Evolutionary conservation across 2,113 vertebrate genomes (phyloP).

Genomic region (Nyctereutes procyonoides): DNA sequence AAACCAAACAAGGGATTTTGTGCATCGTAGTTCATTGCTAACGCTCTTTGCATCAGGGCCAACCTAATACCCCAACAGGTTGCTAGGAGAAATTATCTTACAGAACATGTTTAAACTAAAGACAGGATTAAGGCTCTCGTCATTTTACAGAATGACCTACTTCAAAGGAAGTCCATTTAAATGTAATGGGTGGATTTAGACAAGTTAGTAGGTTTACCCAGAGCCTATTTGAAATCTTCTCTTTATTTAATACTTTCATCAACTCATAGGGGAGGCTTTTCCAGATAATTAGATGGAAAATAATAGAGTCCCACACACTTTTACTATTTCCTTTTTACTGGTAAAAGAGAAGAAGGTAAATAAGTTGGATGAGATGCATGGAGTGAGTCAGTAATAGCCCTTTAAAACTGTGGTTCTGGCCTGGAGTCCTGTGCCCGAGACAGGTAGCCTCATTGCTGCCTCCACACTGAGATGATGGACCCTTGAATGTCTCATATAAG

Average conservation of each 20-base stretch:
- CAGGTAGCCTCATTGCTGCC: background rate
- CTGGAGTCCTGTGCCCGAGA: background rate
- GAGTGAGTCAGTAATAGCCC: background rate
- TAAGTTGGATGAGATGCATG: background rate
- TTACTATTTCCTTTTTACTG: slow-evolving; percentile 37
- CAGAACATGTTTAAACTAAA: slow-evolving; percentile 22
- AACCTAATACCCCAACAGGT: slow-evolving; percentile 33
- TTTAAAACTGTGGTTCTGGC: background rate
- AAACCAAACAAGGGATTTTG: slow-evolving; percentile 18
- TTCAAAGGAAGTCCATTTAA: slow-evolving; percentile 58
- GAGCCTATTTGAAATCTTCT: slow-evolving; percentile 48
- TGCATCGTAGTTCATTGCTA: background rate
- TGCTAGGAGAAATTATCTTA: slow-evolving; percentile 57
- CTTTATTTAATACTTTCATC: slow-evolving; percentile 31
- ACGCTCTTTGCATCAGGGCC: background rate
- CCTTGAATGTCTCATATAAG: background rate
- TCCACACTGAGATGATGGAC: background rate
- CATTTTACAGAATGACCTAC: slow-evolving; percentile 55
- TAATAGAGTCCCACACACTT: background rate
- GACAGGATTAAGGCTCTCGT: background rate
- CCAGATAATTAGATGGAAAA: slow-evolving; percentile 33
- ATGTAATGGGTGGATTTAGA: slow-evolving; percentile 48
- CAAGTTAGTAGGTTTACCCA: background rate
- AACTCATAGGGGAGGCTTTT: background rate
- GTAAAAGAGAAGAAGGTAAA: slow-evolving; percentile 6